Base-by-base conservation (phyloP, 2,113 vertebrate species). In the Toxotes chatareus region DNA sequence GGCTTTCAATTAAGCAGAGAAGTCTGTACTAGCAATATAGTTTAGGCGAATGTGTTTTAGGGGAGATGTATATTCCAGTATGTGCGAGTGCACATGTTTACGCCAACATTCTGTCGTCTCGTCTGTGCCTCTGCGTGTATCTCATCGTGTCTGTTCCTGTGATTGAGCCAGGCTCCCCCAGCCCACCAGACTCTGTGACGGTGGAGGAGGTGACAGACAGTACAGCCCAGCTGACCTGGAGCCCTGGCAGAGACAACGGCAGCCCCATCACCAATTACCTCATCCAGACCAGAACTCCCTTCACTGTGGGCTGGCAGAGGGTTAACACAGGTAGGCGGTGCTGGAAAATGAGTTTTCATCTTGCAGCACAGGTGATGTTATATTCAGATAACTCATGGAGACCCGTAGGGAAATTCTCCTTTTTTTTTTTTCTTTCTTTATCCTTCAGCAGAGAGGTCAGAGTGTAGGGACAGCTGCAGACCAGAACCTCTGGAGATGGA, bases 141-240 rank as follows among this genome's bases (percentile, higher is more conserved):
- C 88, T 92, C 89, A 93, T 85, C 55, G 81, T 80, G 69, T 84
- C 36, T 83, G 79, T 90, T 86, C 79, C 79, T 79, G 66, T 92
- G 78, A 85, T 85, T 89, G 87, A 77, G 65, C 80, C 87, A 99
- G 98, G 97, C 87, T 95, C 96, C 36, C 98, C 97, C 31, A 96
- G 97, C 38, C 96, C 97, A 71, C 97, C 97, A 0, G 94, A 94
- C 82, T 89, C 91, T 0, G 95, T 98, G 83, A 96, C 90, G 31
- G 97, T 98, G 90, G 97, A 97, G 56, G 97, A 98, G 93, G 94
- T 99, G 89, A 99, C 97, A 31, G 97, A 97, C 81, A 97, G 95
- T 72, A 97, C 96, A 0, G 97, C 96, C 10, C 97, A 97, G 85
- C 95, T 99, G 60, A 96, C 96, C 70, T 99, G 97, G 97, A 95